These are phyloP conservation scores for Atta colombica DNA, from an alignment of 1,140 invertebrate genomes.

Conservation along the genomic window DNA sequence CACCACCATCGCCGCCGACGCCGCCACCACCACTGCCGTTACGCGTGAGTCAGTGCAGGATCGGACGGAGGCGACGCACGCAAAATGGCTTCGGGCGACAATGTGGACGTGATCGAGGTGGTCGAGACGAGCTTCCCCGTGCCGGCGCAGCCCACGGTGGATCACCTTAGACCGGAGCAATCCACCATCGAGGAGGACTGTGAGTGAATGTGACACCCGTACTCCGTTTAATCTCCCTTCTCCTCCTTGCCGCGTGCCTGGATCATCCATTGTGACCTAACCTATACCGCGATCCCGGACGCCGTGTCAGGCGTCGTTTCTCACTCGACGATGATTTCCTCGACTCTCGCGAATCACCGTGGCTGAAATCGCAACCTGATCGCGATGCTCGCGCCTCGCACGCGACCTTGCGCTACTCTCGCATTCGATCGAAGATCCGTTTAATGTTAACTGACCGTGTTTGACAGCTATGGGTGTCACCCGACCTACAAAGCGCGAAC, in stretches of 20 bases:
- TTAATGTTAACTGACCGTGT: conserved; percentile 18
- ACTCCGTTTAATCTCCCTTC: background rate
- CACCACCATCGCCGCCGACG: conserved; percentile 39
- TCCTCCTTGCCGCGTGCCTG: background rate
- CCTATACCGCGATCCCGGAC: conserved; percentile 62
- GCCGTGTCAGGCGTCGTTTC: conserved; percentile 15
- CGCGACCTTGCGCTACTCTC: background rate
- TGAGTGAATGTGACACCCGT: conserved; percentile 72
- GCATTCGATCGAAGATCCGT: conserved; percentile 1
- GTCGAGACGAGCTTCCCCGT: conserved; percentile 84
- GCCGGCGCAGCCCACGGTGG: conserved; percentile 72
- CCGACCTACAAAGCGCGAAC: conserved; percentile 45
- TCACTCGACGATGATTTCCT: background rate
- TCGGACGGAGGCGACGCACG: conserved; percentile 74
- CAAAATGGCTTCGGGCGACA: conserved; percentile 91
- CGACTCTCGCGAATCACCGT: background rate
- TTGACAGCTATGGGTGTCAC: conserved; percentile 77
- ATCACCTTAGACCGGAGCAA: conserved; percentile 82
- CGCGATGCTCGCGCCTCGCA: conserved; percentile 24
- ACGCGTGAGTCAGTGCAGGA: conserved; percentile 72
- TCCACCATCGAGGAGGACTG: conserved; percentile 84
- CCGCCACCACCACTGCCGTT: conserved; percentile 38
- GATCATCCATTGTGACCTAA: conserved; percentile 46
- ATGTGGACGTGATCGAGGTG: conserved; percentile 89
- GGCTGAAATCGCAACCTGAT: background rate